These are phyloP conservation scores for Aldabrachelys gigantea DNA, from an alignment of 2,113 vertebrate species.

Conservation along the genomic window DNA sequence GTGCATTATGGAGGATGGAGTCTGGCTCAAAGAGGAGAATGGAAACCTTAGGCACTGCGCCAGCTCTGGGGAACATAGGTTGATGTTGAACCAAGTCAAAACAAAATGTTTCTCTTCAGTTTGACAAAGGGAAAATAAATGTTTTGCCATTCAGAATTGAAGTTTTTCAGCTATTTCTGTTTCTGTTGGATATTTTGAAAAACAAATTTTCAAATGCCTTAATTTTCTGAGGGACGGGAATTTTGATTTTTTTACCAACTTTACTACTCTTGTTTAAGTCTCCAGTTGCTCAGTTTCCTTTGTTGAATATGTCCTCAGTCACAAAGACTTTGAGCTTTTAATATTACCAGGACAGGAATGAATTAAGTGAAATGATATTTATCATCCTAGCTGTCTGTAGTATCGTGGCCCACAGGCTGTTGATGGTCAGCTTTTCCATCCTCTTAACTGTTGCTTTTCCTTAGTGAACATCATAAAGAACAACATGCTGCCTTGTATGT, in stretches of 20 bases:
- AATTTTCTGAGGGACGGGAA: background rate
- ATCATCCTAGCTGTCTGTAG: background rate
- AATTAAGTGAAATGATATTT: background rate
- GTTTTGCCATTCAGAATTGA: background rate
- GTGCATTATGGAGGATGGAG: background rate
- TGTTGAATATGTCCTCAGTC: background rate
- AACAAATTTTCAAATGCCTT: background rate
- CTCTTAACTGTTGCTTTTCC: background rate
- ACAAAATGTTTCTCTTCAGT: background rate
- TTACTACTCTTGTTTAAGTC: background rate
- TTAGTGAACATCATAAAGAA: background rate
- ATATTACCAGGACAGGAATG: fast-evolving
- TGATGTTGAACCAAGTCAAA: background rate
- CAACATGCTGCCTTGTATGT: fast-evolving
- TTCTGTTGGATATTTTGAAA: background rate
- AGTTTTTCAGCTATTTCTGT: background rate
- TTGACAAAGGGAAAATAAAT: background rate
- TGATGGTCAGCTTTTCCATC: background rate
- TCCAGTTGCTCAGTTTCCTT: background rate
- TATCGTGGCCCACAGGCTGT: fast-evolving
- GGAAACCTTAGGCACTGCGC: background rate
- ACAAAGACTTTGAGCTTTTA: background rate
- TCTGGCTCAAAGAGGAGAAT: background rate
- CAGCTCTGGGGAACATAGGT: background rate
- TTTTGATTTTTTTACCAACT: background rate